phyloP scores from a whole-genome alignment of 1,140 invertebrate genomes.

The Dysdera silvatica region DNA sequence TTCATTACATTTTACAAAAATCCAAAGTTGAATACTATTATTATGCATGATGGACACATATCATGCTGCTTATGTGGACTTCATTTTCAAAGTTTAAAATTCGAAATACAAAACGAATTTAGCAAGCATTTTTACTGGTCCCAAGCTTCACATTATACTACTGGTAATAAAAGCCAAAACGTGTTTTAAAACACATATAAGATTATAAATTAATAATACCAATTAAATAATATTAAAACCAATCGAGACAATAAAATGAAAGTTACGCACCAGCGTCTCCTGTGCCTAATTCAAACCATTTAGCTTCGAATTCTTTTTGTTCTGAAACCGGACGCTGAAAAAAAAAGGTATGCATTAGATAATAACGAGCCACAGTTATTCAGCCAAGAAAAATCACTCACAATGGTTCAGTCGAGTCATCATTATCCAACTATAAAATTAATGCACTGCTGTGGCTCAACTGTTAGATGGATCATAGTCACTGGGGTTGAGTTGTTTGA shows the following conservation, averaged over 20 bases:
- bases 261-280: constrained; percentile 65
- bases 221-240: constrained; percentile 9
- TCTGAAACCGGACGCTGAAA: constrained; percentile 59
- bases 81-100: too few species aligned
- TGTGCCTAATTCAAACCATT: constrained; percentile 87
- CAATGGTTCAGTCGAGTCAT: neutral
- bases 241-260: constrained; percentile 23
- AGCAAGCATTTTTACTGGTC: too few species aligned
- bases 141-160: too few species aligned
- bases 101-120: too few species aligned
- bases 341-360: neutral
- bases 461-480: neutral
- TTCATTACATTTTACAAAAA: too few species aligned
- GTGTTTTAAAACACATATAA: too few species aligned
- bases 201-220: neutral
- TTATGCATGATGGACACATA: too few species aligned
- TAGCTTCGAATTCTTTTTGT: constrained; percentile 68
- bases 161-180: too few species aligned
- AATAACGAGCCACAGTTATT: neutral
- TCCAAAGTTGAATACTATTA: too few species aligned
- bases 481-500: too few species aligned
- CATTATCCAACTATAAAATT: neutral
- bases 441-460: neutral
- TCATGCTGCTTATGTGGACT: too few species aligned
- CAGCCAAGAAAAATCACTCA: neutral